Conservation (phyloP, 1,140 invertebrate species). For the Drosophila elegans region DNA sequence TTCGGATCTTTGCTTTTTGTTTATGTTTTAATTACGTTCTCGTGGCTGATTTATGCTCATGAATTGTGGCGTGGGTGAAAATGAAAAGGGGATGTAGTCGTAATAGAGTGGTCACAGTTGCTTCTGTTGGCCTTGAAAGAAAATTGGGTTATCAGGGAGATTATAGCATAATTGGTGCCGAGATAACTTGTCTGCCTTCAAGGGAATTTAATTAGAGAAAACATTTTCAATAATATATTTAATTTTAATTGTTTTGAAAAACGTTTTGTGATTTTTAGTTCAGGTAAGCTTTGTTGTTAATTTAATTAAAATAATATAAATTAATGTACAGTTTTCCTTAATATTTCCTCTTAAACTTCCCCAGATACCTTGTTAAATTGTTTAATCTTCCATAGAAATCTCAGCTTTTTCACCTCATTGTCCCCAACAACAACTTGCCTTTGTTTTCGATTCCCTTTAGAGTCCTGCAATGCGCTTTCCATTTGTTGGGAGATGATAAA, state of each 20-base stretch:
- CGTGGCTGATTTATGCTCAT: conserved; percentile 72
- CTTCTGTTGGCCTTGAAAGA: conserved; percentile 31
- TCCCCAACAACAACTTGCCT: conserved; percentile 11
- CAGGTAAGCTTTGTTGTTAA: no score
- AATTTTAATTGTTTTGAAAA: no score
- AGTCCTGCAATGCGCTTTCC: conserved; percentile 42
- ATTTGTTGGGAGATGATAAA: conserved; percentile 63
- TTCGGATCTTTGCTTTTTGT: conserved; percentile 49
- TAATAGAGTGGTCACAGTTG: conserved; percentile 37
- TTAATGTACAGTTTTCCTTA: not conserved
- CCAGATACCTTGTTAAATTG: not conserved
- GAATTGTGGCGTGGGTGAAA: conserved; percentile 21
- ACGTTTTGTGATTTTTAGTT: no score
- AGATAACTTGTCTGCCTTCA: no score
- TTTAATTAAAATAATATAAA: no score
- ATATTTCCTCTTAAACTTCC: not conserved
- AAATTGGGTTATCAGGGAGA: conserved; percentile 33
- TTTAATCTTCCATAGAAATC: not conserved
- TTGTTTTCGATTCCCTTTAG: conserved; percentile 15
- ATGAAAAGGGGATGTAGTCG: not conserved
- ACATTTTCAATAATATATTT: no score
- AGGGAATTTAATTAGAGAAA: no score
- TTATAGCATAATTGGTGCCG: not conserved
- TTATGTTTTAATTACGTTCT: conserved; percentile 80
- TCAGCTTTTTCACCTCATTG: conserved; percentile 13